Evolutionary conservation across 2,888 invertebrate species (phyloP), one percentile per base, ranked within the genome.

Genomic region (Eupithecia exiguata): DNA sequence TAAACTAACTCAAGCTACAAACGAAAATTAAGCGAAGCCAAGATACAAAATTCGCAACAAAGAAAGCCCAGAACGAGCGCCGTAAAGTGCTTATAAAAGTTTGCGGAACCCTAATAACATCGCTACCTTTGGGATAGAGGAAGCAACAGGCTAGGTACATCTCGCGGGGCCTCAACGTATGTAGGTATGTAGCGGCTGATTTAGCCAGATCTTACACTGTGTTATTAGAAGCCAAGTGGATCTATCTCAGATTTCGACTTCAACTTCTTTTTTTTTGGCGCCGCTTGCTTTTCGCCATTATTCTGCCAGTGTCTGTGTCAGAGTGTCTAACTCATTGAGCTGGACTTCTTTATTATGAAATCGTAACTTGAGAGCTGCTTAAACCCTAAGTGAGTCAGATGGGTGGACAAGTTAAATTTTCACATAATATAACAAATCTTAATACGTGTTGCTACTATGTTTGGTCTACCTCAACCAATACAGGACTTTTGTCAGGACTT

Each of bases 111-210:
- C 69, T 36, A 63, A 63, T 63, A 63, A 61, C 36, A 63, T 36
- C n/a, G 63, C 36, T 38, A 38, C 65, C 66, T 40, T 66, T 66
- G 66, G 74, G 78, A 70, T 58, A 78, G 79, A 66, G 72, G 82
- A 80, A 85, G 87, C 87, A 86, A 86, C 87, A 86, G 86, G 86
- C 87, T 71, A n/a, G n/a, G n/a, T n/a, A 67, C 25, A 69, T 66
- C 77, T 69, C 70, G 66, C 71, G 66, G 40, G 66, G 21, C 21
- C 25, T 36, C 38, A 12, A 38, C 65, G 40, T 30, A 30, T 30
- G 2, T n/a, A n/a, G n/a, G n/a, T 36, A 43, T 66, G 65, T 14
- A 40, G 2, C 25, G 25, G 10, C 66, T 66, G 40, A 43, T 66
- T 66, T 43, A 43, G 12, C 36, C 21, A 40, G 40, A 10, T 25